Base-by-base conservation (phyloP, 2,113 vertebrate species). In the Machaerirhynchus nigripectus region DNA sequence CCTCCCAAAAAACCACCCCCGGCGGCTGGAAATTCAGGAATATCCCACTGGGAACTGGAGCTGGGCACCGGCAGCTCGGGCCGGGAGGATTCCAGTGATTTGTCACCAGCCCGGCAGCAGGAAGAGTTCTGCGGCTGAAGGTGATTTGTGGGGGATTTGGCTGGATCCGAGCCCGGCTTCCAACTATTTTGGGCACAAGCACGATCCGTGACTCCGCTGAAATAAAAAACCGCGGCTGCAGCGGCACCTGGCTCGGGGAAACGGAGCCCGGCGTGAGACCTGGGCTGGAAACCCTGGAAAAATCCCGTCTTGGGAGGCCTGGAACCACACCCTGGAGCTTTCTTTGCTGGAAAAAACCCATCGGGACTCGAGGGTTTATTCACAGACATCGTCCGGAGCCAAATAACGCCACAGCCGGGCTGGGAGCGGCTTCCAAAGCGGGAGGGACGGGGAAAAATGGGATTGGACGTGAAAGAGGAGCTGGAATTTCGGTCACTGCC, bases 121-220 rank as follows among this genome's bases (percentile, higher is more conserved):
- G 75, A 63, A 40, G 57, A 26, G 39, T 44, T 71, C 13, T 71
- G 28, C 46, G 23, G 47, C 64, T n/a, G 37, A 53, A 61, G 89
- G 91, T 31, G 91, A 83, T 39, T 47, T 39, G 28, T 6, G 69
- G 22, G 52, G 73, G 37, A 53, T 42, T n/a, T 12, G 64, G 7
- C 61, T 71, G 84, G 60, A 53, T 11, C 2, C 20, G 53, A 82
- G 61, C 84, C 92, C 87, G 49, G 56, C 74, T 56, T 8, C 30
- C 19, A 1, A 44, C 46, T 94, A 88, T 96, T 96, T 42, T 17
- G 82, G 84, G 94, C 82, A 85, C 74, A 44, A 53, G 30, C 5
- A 1, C 5, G 1, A 37, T 40, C 39, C 68, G 3, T 52, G 86
- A 73, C 79, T 65, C 75, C 3, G 76, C 84, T 70, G 44, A 39